These are phyloP conservation scores for Malurus alboscapulatus DNA, from an alignment of 2,113 vertebrate genomes.

Conservation along the genomic window DNA sequence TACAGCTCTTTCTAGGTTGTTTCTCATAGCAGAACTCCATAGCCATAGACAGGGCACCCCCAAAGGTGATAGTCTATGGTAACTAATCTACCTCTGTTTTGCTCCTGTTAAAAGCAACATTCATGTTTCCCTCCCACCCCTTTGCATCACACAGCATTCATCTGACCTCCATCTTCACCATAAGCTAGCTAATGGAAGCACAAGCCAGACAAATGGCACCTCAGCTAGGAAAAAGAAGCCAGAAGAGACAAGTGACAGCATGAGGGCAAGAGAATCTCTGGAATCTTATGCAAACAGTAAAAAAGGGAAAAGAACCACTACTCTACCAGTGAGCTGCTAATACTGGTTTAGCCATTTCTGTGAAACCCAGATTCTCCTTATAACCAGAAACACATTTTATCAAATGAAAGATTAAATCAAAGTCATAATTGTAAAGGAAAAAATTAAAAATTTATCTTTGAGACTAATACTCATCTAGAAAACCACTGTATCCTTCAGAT, in stretches of 20 bases:
- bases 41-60: background rate
- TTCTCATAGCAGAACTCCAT: background rate
- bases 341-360: background rate
- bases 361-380: background rate
- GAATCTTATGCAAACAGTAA: background rate
- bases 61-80: background rate
- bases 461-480: background rate
- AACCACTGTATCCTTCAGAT: background rate
- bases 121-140: background rate
- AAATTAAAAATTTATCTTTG: background rate
- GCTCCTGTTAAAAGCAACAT: background rate
- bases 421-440: background rate
- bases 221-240: background rate
- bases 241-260: background rate
- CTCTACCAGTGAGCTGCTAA: background rate
- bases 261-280: background rate
- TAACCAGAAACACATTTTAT: background rate
- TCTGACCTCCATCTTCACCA: background rate
- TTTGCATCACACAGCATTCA: background rate
- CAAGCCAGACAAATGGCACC: background rate
- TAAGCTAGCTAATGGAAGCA: background rate
- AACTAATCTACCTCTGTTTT: background rate
- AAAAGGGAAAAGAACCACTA: background rate
- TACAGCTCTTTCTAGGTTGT: background rate
- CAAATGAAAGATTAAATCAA: background rate